phyloP scores from a whole-genome alignment of 2,113 vertebrate genomes.

The Gymnobelideus leadbeateri region DNA sequence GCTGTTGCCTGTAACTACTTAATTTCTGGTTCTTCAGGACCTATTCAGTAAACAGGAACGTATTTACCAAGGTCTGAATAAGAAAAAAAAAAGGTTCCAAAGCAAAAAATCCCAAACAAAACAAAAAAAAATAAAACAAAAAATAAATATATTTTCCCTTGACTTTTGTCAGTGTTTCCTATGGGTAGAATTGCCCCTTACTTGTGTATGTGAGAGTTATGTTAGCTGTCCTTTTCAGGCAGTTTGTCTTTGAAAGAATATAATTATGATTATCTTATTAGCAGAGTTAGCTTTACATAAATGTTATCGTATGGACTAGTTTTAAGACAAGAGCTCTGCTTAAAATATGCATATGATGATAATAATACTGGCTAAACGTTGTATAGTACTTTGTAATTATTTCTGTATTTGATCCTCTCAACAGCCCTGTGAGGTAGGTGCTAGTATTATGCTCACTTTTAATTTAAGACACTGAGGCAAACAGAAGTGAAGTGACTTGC shows the following conservation, averaged over 20 bases:
- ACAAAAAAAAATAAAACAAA: no score
- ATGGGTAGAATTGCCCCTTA: background rate
- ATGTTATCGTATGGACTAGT: background rate
- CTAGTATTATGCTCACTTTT: background rate
- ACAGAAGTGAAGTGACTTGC: background rate
- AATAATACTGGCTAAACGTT: background rate
- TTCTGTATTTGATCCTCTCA: slow-evolving; percentile 20
- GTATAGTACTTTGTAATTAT: background rate
- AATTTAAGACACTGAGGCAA: background rate
- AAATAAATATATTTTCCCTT: background rate
- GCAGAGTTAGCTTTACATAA: background rate
- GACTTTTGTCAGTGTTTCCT: background rate
- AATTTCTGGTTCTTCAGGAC: no score
- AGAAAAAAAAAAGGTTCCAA: background rate
- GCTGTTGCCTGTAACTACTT: background rate
- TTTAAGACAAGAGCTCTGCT: background rate
- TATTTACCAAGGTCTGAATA: no score
- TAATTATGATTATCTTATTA: background rate
- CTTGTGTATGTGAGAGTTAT: no score
- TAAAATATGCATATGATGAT: background rate
- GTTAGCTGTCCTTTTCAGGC: no score
- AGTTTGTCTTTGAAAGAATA: no score
- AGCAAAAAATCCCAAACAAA: background rate
- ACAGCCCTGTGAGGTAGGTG: background rate
- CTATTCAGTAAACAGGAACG: no score